Conservation (phyloP, 2,797 vertebrate species). For the Acipenser transmontanus region DNA sequence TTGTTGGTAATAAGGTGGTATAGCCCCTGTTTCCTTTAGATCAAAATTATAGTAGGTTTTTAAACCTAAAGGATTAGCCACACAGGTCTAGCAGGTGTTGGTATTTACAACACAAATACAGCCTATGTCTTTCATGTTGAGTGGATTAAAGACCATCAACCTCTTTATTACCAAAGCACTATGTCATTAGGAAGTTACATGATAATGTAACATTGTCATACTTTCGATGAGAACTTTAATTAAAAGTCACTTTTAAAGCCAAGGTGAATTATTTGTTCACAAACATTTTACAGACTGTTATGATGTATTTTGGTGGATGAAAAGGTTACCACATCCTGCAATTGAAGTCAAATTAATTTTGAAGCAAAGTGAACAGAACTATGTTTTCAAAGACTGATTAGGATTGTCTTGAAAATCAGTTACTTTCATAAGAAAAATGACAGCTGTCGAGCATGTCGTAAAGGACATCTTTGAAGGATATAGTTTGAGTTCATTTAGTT, state of each 20-base stretch:
- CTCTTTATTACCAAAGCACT: slow-evolving; percentile 6
- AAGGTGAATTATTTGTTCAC: slow-evolving; percentile 1
- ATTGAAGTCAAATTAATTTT: neutral
- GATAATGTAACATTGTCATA: slow-evolving; percentile 5
- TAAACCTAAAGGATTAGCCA: neutral
- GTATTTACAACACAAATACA: slow-evolving; percentile 22
- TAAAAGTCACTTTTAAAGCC: slow-evolving; percentile 7
- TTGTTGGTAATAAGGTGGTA: slow-evolving; percentile 30
- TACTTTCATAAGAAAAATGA: too few relatives aligned
- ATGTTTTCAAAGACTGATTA: slow-evolving; percentile 1
- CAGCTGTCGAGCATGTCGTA: too few relatives aligned
- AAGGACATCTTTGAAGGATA: too few relatives aligned
- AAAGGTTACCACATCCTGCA: slow-evolving; percentile 5
- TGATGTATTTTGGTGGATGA: neutral
- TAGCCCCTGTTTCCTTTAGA: slow-evolving; percentile 31
- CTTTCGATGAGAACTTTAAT: slow-evolving; percentile 10
- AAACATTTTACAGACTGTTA: neutral
- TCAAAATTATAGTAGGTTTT: slow-evolving; percentile 31
- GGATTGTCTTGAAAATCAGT: neutral
- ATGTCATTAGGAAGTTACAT: slow-evolving; percentile 15
- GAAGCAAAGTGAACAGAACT: slow-evolving; percentile 1
- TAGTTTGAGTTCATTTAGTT: too few relatives aligned
- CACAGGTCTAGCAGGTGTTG: slow-evolving; percentile 22
- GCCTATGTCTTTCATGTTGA: slow-evolving; percentile 19
- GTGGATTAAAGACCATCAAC: slow-evolving; percentile 17